These are phyloP conservation scores for Lepus europaeus DNA, from an alignment of 2,113 vertebrate genomes.

Conservation along the genomic window DNA sequence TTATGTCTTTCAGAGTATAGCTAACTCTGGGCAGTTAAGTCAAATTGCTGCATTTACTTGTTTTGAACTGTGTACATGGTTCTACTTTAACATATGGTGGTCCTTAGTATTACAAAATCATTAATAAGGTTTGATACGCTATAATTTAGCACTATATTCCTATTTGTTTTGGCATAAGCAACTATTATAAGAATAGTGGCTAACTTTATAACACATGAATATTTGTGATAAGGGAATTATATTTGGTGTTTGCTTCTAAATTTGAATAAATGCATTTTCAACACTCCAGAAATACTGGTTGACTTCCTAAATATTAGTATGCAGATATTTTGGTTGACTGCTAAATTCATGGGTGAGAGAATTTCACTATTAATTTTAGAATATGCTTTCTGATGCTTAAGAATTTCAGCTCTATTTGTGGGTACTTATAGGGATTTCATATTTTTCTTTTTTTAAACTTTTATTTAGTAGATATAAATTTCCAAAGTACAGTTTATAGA, in stretches of 20 bases:
- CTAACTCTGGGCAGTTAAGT: slow-evolving; percentile 14
- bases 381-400: background rate
- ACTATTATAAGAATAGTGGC: background rate
- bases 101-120: background rate
- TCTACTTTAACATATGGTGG: background rate
- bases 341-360: background rate
- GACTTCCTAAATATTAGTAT: background rate
- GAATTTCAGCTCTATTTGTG: background rate
- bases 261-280: slow-evolving; percentile 42
- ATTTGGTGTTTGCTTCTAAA: background rate
- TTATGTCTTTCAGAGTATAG: background rate
- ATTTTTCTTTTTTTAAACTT: background rate
- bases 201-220: background rate
- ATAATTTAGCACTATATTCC: background rate
- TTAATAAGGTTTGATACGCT: background rate
- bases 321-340: background rate
- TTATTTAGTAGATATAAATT: no score
- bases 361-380: background rate
- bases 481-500: no score
- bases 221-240: background rate
- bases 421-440: background rate
- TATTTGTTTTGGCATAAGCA: background rate
- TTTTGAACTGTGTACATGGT: background rate
- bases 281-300: background rate
- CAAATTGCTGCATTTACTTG: background rate